Evolutionary conservation across 2,797 vertebrate species (phyloP), one percentile per base, ranked within the genome.

Genomic region (Paguma larvata): DNA sequence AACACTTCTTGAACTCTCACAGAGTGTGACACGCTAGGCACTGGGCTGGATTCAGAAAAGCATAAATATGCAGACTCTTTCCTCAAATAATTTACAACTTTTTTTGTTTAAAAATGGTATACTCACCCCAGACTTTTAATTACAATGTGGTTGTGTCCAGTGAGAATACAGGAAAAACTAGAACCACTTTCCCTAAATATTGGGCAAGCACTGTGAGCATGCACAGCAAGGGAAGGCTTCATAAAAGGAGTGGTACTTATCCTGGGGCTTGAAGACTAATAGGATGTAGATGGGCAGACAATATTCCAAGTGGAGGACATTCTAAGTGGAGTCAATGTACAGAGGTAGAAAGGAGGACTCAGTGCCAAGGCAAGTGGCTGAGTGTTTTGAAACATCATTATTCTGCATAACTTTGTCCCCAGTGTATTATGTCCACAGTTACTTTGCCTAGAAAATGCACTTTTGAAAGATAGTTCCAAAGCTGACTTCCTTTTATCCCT

Each of bases 41-140:
- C 9, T 32, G n/a, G 48, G 44, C 5, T 93, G 18, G 65, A 87
- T 86, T 97, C 68, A 78, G 78, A 86, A 79, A 94, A 38, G 44
- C 48, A 59, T 59, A 83, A 78, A 72, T 68, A 83, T 53, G 34
- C 13, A 32, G 48, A 62, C 59, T 91, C 41, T 91, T 83, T 30
- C 10, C 32, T 95, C 67, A 91, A 86, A 41, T 83, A 44, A 63
- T 25, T 59, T 85, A 38, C 0, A 34, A n/a, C 3, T 27, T 38
- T 6, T 6, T 85, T 73, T 56, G 56, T 46, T 38, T 30, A 63
- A 79, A 46, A 63, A 73, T 1, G 7, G 2, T 11, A 15, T 72
- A 70, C 3, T 53, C 14, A 79, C 13, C 5, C 32, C 56, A 91
- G 72, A 77, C 30, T 53, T 93, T 80, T 10, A 21, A 1, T 67